Evolutionary conservation across 1,140 invertebrate genomes (phyloP), one percentile per base, ranked within the genome.

Genomic region (Lordiphosa mommai): DNA sequence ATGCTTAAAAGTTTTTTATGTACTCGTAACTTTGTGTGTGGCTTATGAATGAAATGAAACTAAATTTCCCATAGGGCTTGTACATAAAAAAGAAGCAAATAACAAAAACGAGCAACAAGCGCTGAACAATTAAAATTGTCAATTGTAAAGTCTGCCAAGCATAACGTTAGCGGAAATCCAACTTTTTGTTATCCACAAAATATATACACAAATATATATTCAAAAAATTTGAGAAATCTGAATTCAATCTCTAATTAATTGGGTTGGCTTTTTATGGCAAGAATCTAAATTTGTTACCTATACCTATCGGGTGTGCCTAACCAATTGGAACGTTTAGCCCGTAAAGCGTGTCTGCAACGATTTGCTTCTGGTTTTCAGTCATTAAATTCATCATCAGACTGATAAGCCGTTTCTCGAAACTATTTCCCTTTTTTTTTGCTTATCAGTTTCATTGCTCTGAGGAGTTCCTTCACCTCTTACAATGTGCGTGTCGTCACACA

Each of bases 31-130:
- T 51, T 38, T 33, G 30, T 47, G 27, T 48, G 36, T 33, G 40
- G 60, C 27, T 64, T 58, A 44, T 68, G 65, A 57, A 68, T 68
- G 48, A 55, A 57, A 34, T 46, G 34, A 47, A 76, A n/a, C 51
- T 46, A 58, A 61, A 80, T 80, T 74, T 70, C 76, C 74, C 71
- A 74, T 58, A 71, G 60, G 76, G 47, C 49, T 51, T 53, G 71
- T 82, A 82, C 71, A 29, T 12, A 79, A 43, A 49, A 29, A 29
- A 61, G 47, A 57, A 46, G 30, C 65, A 79, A 70, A 82, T n/a
- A 70, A 67, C 60, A 74, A 55, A 16, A 53, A 43, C 17, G 13
- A 23, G n/a, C 4, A 13, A 37, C 14, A 49, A 50, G 20, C 12
- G 12, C 14, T 12, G 20, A 23, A 12, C 17, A 50, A 50, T 27